phyloP scores from a whole-genome alignment of 2,113 vertebrate species.

The Pandion haliaetus region DNA sequence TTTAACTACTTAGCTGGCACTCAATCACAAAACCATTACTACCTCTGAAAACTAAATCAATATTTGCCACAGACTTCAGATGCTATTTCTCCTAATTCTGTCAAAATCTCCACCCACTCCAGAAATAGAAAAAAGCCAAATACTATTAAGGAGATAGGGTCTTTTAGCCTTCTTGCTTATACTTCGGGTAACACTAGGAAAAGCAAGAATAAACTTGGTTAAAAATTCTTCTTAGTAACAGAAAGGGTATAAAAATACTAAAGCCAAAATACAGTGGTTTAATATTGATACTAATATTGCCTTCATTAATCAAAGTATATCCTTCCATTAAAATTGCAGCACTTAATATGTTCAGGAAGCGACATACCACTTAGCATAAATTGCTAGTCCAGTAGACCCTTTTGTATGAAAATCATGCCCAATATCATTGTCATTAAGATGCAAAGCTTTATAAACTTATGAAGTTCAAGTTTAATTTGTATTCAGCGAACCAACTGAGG shows the following conservation, averaged over 20 bases:
- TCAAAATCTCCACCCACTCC: background rate
- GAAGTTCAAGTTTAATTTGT: background rate
- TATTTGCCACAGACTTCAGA: background rate
- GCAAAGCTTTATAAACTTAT: background rate
- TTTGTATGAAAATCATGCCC: background rate
- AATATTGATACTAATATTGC: background rate
- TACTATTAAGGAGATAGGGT: background rate
- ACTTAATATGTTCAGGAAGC: background rate
- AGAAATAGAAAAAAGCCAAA: background rate
- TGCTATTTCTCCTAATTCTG: background rate
- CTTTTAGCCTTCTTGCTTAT: background rate
- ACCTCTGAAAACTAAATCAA: background rate
- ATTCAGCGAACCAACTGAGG: background rate
- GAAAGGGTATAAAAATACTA: background rate
- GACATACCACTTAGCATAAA: background rate
- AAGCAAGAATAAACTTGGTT: background rate
- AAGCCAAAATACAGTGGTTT: background rate
- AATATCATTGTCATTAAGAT: background rate
- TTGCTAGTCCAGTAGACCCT: background rate
- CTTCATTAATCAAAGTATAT: background rate
- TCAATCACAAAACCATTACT: background rate
- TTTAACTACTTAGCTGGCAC: background rate
- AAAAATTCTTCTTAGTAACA: background rate
- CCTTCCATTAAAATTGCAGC: background rate
- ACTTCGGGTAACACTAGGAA: background rate